These are phyloP conservation scores for Physocephala rufipes DNA, from an alignment of 2,888 invertebrate species.

Conservation along the genomic window DNA sequence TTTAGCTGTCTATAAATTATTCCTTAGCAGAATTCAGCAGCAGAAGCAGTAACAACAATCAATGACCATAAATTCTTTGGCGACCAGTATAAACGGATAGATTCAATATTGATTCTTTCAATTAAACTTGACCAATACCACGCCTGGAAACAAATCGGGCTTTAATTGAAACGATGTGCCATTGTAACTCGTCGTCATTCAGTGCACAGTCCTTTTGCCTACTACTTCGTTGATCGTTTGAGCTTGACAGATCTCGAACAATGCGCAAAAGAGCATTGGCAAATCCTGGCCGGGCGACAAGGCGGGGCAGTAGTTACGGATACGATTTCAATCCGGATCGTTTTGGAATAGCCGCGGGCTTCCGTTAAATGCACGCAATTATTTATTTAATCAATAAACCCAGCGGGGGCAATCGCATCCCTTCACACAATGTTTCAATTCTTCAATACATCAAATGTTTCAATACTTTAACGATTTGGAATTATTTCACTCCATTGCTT, in stretches of 20 bases:
- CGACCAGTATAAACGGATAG: slow-evolving; percentile 24
- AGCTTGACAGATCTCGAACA: not conserved
- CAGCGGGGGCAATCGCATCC: slow-evolving; percentile 27
- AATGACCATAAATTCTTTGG: slow-evolving; percentile 23
- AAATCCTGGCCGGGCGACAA: too few relatives aligned
- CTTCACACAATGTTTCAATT: not conserved
- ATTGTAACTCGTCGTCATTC: slow-evolving; percentile 35
- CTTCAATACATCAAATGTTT: not conserved
- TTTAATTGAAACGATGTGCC: slow-evolving; percentile 42
- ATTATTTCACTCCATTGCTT: too few relatives aligned
- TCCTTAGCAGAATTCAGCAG: slow-evolving; percentile 9
- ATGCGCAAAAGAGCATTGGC: too few relatives aligned
- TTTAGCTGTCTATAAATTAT: not conserved
- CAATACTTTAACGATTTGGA: too few relatives aligned
- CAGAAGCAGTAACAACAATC: slow-evolving; percentile 13
- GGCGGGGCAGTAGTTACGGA: too few relatives aligned
- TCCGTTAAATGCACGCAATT: slow-evolving; percentile 39
- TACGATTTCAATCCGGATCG: too few relatives aligned
- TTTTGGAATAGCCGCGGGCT: slow-evolving; percentile 11
- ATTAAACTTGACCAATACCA: slow-evolving; percentile 24
- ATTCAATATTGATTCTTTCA: slow-evolving; percentile 35
- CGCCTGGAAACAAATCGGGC: slow-evolving; percentile 37
- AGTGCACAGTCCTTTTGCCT: not conserved
- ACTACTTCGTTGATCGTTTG: not conserved
- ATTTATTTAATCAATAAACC: slow-evolving; percentile 44